Base-by-base conservation (phyloP, 2,888 invertebrate genomes). In the Bedellia somnulentella region DNA sequence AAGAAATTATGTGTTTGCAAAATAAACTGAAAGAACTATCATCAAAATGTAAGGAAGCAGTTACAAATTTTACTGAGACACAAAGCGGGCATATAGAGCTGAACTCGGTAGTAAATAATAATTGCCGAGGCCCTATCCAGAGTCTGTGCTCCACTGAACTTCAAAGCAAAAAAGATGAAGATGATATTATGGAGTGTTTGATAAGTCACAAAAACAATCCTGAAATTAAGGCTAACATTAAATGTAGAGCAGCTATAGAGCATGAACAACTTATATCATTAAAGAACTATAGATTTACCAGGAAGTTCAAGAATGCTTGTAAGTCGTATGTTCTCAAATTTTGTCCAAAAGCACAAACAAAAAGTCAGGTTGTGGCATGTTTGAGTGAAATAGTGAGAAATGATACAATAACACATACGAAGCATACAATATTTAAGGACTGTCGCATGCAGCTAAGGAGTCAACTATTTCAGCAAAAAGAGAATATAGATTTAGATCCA, bases 251-350 rank as follows among this genome's bases (percentile, higher is more conserved):
- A 21, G 93, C 94, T 36, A 88, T 99, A 29, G 97, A 98, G 66
- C 98, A 99, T 73, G 95, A 96, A 53, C 98, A 99, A 66, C 77
- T 99, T 36, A 89, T 96, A 37, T 88, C 93, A 2, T 58, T 98
- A 39, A 93, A 95, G 59, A 93, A 93, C 64, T 95, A 93, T 61
- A 87, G 87, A 46, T 98, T 97, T 56, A 92, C 90, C 1, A 89
- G 87, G 47, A 93, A 93, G 59, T 98, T 99, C 59, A 94, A 96
- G 66, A 85, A 94, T 57, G 91, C 94, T 0, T 99, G 98, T 49
- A 88, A 88, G 45, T 81, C 84, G 2, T 85, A 88, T 57, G 93
- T 93, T 0, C 76, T 80, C 32, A 73, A 82, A 37, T 82, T 80
- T 51, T 85, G 86, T 57, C 79, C 79, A 5, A 81, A 80, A 39